Percentiles rank a stretch among this genome's conserved stretches.
Evolutionary conservation across 2,113 vertebrate genomes (phyloP).

Genomic region (Gasterosteus aculeatus): DNA sequence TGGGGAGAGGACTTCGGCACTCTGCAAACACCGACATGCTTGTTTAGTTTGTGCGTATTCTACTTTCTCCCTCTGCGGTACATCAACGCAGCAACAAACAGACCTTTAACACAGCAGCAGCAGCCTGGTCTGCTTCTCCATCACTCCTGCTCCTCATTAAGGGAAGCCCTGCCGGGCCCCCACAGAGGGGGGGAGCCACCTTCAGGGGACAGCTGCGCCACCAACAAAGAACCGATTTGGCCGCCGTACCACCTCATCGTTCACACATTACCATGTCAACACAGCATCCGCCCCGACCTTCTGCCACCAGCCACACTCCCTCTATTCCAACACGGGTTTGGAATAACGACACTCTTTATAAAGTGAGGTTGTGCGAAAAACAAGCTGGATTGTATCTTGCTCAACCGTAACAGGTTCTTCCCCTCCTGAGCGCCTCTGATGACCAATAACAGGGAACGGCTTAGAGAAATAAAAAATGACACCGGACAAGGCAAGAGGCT

Average conservation of each 20-base stretch:
- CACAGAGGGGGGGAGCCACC: conserved; percentile 59
- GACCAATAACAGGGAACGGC: not conserved
- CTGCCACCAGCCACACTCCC: conserved; percentile 59
- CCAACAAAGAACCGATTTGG: conserved; percentile 81
- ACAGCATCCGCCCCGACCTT: conserved; percentile 66
- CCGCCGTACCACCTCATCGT: conserved; percentile 60
- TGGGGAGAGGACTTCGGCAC: conserved; percentile 39
- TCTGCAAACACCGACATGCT: conserved; percentile 16
- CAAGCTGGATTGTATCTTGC: not conserved
- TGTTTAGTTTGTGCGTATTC: conserved; percentile 35
- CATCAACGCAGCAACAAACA: not conserved
- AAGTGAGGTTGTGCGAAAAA: not conserved
- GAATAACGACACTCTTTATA: not conserved
- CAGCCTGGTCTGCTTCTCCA: conserved; percentile 63
- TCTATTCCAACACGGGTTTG: too few relatives aligned
- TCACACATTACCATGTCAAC: conserved; percentile 74
- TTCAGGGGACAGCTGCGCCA: conserved; percentile 77
- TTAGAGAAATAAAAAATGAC: not conserved
- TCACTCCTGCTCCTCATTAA: conserved; percentile 74
- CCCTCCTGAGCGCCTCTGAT: not conserved
- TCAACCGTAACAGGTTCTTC: not conserved
- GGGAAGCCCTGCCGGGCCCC: conserved; percentile 68
- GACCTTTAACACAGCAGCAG: conserved; percentile 11
- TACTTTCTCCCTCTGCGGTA: not conserved
- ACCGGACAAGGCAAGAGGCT: conserved; percentile 1